phyloP scores from a whole-genome alignment of 1,140 invertebrate species.

The Bombus pyrosoma region DNA sequence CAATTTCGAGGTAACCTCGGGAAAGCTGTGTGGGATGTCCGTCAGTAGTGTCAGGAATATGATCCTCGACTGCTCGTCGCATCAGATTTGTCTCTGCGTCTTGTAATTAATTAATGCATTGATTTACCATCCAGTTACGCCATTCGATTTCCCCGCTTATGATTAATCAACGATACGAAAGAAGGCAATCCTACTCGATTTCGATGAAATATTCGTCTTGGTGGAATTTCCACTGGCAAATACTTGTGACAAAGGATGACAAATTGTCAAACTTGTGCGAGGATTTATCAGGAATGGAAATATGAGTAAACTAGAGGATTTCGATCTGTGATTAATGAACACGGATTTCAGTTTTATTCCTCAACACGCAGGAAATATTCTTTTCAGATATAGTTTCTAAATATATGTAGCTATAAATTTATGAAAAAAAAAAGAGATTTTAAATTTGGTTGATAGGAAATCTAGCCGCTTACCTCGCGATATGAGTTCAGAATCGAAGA shows the following conservation, averaged over 20 bases:
- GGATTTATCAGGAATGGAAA: neutral
- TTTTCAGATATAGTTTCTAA: too few relatives aligned
- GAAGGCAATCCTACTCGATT: neutral
- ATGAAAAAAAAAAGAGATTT: neutral
- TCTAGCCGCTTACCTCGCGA: neutral
- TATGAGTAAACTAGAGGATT: neutral
- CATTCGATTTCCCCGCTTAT: neutral
- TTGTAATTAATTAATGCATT: conserved; percentile 73
- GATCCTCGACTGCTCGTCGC: conserved; percentile 58
- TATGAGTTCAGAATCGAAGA: neutral
- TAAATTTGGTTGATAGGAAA: neutral
- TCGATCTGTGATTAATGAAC: neutral
- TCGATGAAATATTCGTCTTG: neutral
- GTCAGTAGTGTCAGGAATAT: conserved; percentile 65
- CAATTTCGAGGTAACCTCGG: conserved; percentile 66
- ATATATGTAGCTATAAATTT: neutral
- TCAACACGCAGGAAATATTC: too few relatives aligned
- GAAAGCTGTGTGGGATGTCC: conserved; percentile 65
- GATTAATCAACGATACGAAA: conserved; percentile 21
- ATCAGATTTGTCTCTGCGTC: conserved; percentile 34
- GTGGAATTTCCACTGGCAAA: neutral
- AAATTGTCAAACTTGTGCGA: neutral
- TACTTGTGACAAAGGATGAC: neutral
- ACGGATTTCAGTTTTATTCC: neutral
- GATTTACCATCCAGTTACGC: conserved; percentile 49